Base-by-base conservation (phyloP, 2,797 vertebrate genomes). In the Melanotaenia trifasciata region DNA sequence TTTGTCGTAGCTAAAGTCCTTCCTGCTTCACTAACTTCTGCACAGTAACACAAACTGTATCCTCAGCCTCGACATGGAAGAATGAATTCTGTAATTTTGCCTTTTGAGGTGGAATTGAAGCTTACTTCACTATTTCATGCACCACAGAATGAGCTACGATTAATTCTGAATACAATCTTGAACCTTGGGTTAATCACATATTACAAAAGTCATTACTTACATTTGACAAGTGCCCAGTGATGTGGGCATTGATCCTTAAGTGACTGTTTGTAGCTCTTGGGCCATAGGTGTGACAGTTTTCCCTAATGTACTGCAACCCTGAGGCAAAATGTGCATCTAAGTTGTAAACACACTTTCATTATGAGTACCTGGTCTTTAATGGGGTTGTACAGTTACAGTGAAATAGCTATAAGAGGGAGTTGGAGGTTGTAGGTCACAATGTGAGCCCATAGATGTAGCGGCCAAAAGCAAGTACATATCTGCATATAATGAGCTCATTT, bases 131-230 rank as follows among this genome's bases (percentile, higher is more conserved):
- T 78, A 67, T 82, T 89, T 87, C 79, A 83, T 84, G 87, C 87
- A 74, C 84, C 54, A 33, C 75, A 77, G 86, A 87, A 80, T 81
- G 81, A 87, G 86, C 83, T 73, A 63, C 90, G 92, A 93, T 92
- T 92, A 88, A 85, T 93, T 92, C 71, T 77, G 85, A 92, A 94
- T 84, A 82, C 79, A 76, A 75, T 89, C 75, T 83, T 89, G 84
- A 93, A 91, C 87, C 85, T 76, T 51, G 72, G 90, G 90, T 94
- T 93, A 93, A 94, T 92, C 90, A 90, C 86, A 85, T 76, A 93
- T 93, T 93, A 89, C 77, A 89, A 89, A 93, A 87, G 74, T 75
- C 91, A 93, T 94, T 93, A 92, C 89, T 93, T 93, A 86, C 78
- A 87, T 86, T 80, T 90, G 91, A 92, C 89, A 89, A 90, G 92